A percentile compares a stretch with the other conserved stretches of the same genome.
Evolutionary conservation across 2,888 invertebrate species (phyloP).

Genomic region (Torymus aiolomorphi): DNA sequence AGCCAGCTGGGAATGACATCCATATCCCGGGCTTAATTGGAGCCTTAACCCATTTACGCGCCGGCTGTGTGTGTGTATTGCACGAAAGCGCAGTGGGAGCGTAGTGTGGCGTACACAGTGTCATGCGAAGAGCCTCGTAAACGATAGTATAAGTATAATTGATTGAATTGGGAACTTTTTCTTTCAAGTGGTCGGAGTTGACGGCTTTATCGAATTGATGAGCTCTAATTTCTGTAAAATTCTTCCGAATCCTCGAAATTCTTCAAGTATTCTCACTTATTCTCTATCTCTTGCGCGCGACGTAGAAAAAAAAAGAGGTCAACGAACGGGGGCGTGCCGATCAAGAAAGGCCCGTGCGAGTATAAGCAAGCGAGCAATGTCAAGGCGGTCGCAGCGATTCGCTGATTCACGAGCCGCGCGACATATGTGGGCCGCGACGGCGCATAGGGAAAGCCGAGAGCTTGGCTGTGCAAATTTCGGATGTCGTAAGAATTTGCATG

Average conservation of each 20-base stretch:
- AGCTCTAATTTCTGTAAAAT: too few species aligned
- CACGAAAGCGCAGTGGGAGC: too few species aligned
- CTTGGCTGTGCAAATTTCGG: background rate
- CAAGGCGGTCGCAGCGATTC: conserved; percentile 40
- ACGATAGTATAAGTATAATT: too few species aligned
- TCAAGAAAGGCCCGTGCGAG: background rate
- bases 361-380: conserved; percentile 31
- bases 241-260: too few species aligned
- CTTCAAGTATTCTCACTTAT: too few species aligned
- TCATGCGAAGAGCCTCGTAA: too few species aligned
- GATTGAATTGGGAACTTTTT: too few species aligned
- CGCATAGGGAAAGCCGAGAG: background rate
- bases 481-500: background rate
- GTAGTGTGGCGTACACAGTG: too few species aligned
- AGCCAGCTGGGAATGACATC: conserved; percentile 26
- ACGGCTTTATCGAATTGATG: too few species aligned
- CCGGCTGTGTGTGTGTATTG: too few species aligned
- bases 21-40: background rate
- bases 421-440: background rate
- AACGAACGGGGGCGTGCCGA: conserved; percentile 42
- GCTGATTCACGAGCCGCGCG: conserved; percentile 21
- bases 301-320: conserved; percentile 26
- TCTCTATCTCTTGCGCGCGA: background rate
- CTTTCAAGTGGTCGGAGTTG: too few species aligned
- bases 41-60: too few species aligned